Evolutionary conservation across 2,888 invertebrate species (phyloP).

Genomic region (Xestia rhomboidea): DNA sequence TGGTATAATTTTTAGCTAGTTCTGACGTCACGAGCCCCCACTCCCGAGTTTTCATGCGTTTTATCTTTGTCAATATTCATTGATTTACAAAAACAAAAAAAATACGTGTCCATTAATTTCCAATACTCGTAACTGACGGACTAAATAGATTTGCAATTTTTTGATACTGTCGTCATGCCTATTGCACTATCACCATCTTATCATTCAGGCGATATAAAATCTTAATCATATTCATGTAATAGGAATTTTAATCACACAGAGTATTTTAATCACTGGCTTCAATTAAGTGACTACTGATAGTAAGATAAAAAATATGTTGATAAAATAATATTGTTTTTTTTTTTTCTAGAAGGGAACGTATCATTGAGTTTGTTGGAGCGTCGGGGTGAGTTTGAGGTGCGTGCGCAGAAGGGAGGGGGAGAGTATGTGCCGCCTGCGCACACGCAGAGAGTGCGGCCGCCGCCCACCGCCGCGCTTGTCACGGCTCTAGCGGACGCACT

Average conservation of each 20-base stretch:
- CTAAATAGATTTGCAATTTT: too few species aligned
- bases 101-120: too few species aligned
- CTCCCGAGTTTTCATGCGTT: too few species aligned
- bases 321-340: constrained; percentile 21
- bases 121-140: too few species aligned
- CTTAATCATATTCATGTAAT: constrained; percentile 38
- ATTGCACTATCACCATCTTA: constrained; percentile 31
- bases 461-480: constrained; percentile 80
- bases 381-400: constrained; percentile 83
- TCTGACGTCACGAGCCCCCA: too few species aligned
- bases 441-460: constrained; percentile 66
- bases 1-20: too few species aligned
- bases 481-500: constrained; percentile 78
- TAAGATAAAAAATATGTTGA: constrained; percentile 25
- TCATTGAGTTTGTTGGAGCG: constrained; percentile 82
- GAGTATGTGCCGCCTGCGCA: constrained; percentile 73
- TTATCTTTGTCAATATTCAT: too few species aligned
- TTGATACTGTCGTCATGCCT: too few species aligned
- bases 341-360: constrained; percentile 82
- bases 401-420: constrained; percentile 80
- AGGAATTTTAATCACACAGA: constrained; percentile 50
- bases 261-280: constrained; percentile 48
- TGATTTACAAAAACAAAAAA: too few species aligned
- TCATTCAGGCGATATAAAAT: constrained; percentile 27
- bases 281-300: constrained; percentile 28